Conservation (phyloP, 2,113 vertebrate species). For the Grallaria varia region DNA sequence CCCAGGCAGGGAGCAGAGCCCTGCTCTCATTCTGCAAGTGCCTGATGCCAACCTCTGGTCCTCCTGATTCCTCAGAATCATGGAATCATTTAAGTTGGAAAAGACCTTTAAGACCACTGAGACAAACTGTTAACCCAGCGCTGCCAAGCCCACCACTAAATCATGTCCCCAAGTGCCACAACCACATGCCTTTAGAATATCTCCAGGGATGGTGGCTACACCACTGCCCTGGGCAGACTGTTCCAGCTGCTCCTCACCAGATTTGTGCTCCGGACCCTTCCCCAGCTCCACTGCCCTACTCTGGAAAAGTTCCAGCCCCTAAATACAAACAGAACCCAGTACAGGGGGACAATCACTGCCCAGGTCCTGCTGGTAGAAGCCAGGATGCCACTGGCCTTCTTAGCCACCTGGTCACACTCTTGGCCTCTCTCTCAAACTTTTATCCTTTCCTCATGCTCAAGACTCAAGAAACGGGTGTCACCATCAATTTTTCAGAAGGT, state of each 20-base stretch:
- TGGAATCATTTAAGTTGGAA: neutral
- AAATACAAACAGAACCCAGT: neutral
- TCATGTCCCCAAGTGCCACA: neutral
- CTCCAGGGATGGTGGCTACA: neutral
- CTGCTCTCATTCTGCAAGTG: accelerated
- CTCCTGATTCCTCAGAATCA: neutral
- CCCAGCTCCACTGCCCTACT: too few species aligned
- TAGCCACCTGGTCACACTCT: neutral
- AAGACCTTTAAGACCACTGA: neutral
- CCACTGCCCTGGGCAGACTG: neutral
- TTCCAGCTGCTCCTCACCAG: neutral
- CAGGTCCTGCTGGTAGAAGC: neutral
- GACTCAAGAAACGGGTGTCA: accelerated
- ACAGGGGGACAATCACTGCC: neutral
- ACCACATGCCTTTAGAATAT: accelerated
- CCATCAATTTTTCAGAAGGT: neutral
- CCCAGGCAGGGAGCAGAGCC: neutral
- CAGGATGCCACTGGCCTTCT: neutral
- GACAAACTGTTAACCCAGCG: neutral
- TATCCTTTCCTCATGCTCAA: neutral
- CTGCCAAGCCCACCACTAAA: neutral
- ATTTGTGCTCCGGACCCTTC: neutral
- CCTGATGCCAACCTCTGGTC: accelerated
- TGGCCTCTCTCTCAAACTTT: neutral
- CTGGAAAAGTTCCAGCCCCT: neutral